Evolutionary conservation across 2,888 invertebrate genomes (phyloP), one percentile per base, ranked within the genome.

Genomic region (Mycalesis mineus): DNA sequence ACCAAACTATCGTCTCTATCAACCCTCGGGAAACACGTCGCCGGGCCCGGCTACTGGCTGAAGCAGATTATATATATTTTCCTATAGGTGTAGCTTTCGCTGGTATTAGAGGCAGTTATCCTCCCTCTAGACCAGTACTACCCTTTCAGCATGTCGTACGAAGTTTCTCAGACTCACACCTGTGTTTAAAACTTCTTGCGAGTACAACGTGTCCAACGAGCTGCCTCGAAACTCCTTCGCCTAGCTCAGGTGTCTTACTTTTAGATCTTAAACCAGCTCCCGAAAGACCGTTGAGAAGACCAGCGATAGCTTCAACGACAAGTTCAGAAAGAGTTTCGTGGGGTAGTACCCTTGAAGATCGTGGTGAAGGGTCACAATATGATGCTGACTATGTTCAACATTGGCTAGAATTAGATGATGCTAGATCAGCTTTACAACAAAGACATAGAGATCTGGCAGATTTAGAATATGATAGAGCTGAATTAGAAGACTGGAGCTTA

Each of bases 401-500:
- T 71, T 94, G 94, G 94, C 82, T 95, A 52, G 91, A 93, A 73
- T 79, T 94, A 67, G 94, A 94, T 72, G 94, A 94, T 68, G 93
- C 94, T 1, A 88, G 94, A 71, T 93, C 93, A 56, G 92, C 93
- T 3, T 72, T 93, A 33, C 93, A 93, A 68, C 93, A 94, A 69
- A 91, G 93, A 66, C 93, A 94, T 74, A 88, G 93, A 60, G 93
- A 94, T 72, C 78, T 93, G 66, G 90, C 93, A 28, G 94, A 94
- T 74, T 82, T 94, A 69, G 94, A 94, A 76, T 95, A 95, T 71
- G 95, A 94, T 72, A 91, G 93, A 66, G 93, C 94, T 2, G 95
- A 95, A 77, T 81, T 95, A 63, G 95, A 95, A 80, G 95, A 95
- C 77, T 95, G 95, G 95, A 95, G 94, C 74, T 87, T 94, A 73